Evolutionary conservation across 2,113 vertebrate species (phyloP).

Genomic region (Oryzias woworae): DNA sequence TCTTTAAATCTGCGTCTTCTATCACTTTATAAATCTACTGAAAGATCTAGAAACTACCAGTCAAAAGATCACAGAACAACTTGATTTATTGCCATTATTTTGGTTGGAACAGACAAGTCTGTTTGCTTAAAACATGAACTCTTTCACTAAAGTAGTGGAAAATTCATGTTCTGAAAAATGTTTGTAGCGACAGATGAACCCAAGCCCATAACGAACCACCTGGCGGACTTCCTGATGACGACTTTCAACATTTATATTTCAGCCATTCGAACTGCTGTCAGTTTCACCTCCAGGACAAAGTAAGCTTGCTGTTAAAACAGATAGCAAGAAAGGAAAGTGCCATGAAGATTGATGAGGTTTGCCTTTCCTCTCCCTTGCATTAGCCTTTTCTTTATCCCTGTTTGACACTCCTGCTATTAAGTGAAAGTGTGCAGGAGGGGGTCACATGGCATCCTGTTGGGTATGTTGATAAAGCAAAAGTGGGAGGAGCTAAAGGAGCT

Average conservation of each 20-base stretch:
- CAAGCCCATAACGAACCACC: conserved; percentile 43
- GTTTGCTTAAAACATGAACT: too few species aligned
- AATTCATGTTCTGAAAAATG: too few species aligned
- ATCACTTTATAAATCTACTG: too few species aligned
- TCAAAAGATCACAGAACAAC: too few species aligned
- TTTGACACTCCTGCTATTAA: conserved; percentile 42
- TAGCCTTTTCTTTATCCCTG: conserved; percentile 51
- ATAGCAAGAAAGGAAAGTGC: conserved; percentile 64
- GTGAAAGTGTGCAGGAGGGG: conserved; percentile 33
- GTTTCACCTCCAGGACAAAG: conserved; percentile 70
- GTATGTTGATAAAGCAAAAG: conserved; percentile 47
- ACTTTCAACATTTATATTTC: conserved; percentile 58
- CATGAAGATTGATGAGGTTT: conserved; percentile 72
- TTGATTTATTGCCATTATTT: too few species aligned
- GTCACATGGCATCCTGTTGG: conserved; percentile 22
- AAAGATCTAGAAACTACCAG: too few species aligned
- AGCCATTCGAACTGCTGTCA: conserved; percentile 57
- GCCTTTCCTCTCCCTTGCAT: conserved; percentile 56
- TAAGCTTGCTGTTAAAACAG: conserved; percentile 62
- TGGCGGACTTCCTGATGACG: conserved; percentile 62
- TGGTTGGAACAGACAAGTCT: too few species aligned
- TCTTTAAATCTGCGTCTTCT: too few species aligned
- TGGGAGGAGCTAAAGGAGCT: conserved; percentile 23
- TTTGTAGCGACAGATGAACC: too few species aligned
- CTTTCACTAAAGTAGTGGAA: too few species aligned